Conservation (phyloP, 2,113 vertebrate species). For the Euleptes europaea region DNA sequence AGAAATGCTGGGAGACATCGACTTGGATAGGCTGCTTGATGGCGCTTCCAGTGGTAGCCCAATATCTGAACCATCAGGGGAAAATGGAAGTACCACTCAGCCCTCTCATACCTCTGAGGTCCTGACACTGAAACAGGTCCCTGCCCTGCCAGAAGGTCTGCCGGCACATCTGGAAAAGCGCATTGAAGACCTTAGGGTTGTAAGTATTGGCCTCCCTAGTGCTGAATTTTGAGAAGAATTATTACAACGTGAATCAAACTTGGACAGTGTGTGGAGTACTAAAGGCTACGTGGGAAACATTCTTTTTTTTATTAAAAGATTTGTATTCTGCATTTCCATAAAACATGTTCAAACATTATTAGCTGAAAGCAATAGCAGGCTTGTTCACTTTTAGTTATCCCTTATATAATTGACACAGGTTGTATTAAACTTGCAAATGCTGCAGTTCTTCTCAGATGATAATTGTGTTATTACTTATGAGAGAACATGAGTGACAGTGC, state of each 20-base stretch:
- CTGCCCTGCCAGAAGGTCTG: slow-evolving; percentile 87
- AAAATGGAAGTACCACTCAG: slow-evolving; percentile 83
- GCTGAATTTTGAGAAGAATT: neutral
- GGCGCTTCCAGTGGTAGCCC: slow-evolving; percentile 87
- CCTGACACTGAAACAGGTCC: slow-evolving; percentile 78
- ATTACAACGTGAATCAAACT: neutral
- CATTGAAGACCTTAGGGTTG: slow-evolving; percentile 92
- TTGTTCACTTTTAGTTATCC: neutral
- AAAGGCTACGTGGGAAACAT: neutral
- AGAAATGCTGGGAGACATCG: slow-evolving; percentile 93
- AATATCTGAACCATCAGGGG: slow-evolving; percentile 79
- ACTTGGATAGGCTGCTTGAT: slow-evolving; percentile 92
- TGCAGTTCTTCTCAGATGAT: neutral
- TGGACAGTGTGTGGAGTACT: neutral
- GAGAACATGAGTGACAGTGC: neutral
- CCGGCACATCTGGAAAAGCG: slow-evolving; percentile 87
- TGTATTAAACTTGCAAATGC: neutral
- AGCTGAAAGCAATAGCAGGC: neutral
- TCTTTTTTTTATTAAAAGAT: slow-evolving; percentile 16
- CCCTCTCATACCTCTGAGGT: slow-evolving; percentile 71
- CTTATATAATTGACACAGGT: neutral
- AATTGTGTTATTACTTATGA: neutral
- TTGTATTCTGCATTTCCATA: neutral
- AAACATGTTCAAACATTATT: no score
- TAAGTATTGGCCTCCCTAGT: slow-evolving; percentile 71